Evolutionary conservation across 2,113 vertebrate species (phyloP).

Genomic region (Leptosomus discolor): DNA sequence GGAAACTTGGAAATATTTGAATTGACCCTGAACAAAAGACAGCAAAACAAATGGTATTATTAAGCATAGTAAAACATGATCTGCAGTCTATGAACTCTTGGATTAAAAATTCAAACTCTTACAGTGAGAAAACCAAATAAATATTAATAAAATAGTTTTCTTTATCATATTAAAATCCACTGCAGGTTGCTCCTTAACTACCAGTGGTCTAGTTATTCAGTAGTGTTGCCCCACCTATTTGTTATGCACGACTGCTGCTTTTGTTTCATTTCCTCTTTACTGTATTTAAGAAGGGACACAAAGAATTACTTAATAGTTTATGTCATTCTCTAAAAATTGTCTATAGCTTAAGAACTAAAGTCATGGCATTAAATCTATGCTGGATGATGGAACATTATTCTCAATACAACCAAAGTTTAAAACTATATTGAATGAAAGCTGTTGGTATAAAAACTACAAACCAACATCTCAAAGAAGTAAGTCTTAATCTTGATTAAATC

Average conservation of each 20-base stretch:
- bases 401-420: neutral
- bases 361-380: neutral
- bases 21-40: neutral
- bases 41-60: neutral
- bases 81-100: neutral
- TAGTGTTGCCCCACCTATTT: neutral
- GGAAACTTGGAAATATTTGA: neutral
- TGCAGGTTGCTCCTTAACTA: neutral
- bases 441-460: neutral
- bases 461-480: neutral
- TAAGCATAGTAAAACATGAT: neutral
- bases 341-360: neutral
- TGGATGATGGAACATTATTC: neutral
- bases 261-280: neutral
- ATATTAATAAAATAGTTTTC: neutral
- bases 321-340: neutral
- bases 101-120: neutral
- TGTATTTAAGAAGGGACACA: neutral
- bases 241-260: neutral
- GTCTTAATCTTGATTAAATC: neutral
- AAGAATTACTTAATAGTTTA: neutral
- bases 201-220: neutral
- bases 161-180: neutral
- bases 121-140: neutral
- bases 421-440: neutral